A percentile compares a stretch with the other conserved stretches of the same genome.
Evolutionary conservation across 53 echinoderm and acorn worm species (phyloP).

Genomic region (Holothuria leucospilota): DNA sequence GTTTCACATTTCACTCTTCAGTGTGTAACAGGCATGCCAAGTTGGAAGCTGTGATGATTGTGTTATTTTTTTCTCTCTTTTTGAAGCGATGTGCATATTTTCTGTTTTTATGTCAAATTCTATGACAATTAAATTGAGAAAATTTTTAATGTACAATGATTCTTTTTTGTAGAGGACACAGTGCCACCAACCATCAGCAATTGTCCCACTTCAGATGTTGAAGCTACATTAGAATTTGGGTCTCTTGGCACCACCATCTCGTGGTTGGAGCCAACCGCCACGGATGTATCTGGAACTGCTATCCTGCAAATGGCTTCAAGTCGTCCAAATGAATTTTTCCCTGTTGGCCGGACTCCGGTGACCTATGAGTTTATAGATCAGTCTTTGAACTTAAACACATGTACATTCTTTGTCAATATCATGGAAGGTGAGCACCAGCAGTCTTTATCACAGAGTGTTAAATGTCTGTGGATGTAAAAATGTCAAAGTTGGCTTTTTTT

Average conservation of each 20-base stretch:
- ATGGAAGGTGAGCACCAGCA: constrained; percentile 50
- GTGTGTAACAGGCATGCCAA: too few species aligned
- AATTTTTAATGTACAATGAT: too few species aligned
- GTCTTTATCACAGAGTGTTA: too few species aligned
- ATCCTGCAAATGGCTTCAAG: constrained; percentile 8
- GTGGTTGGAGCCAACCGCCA: constrained; percentile 62
- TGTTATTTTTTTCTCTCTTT: too few species aligned
- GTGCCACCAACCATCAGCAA: not conserved
- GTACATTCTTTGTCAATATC: constrained; percentile 68
- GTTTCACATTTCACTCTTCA: too few species aligned
- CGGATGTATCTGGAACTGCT: constrained; percentile 64
- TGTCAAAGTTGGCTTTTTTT: too few species aligned
- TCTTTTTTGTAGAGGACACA: not conserved
- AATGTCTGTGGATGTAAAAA: too few species aligned
- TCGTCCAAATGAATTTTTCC: constrained; percentile 51
- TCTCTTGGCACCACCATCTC: not conserved
- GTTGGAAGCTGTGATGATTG: too few species aligned
- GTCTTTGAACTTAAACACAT: constrained; percentile 55
- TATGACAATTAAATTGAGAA: too few species aligned
- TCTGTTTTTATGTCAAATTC: too few species aligned
- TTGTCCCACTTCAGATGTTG: constrained; percentile 6
- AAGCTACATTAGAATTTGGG: constrained; percentile 36
- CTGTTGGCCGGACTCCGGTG: constrained; percentile 51
- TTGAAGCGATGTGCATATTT: too few species aligned
- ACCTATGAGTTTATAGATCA: constrained; percentile 67